Evolutionary conservation across 2,113 vertebrate genomes (phyloP).

Genomic region (Oxyruncus cristatus): DNA sequence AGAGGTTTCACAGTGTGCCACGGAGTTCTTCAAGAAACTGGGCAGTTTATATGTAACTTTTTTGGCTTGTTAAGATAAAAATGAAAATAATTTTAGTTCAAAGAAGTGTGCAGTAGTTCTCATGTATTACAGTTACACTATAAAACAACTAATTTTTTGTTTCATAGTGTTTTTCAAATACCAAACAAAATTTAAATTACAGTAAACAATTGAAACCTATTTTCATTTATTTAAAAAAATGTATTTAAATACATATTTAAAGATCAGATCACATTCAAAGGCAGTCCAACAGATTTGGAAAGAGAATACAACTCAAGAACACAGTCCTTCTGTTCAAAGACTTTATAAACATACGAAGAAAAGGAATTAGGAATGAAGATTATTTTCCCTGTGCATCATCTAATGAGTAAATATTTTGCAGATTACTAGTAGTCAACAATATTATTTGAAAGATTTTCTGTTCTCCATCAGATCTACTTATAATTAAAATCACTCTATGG

Average conservation of each 20-base stretch:
- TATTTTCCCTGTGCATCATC: neutral
- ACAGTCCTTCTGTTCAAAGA: constrained; percentile 1
- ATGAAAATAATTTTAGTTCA: neutral
- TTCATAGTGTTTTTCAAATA: neutral
- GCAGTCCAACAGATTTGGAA: neutral
- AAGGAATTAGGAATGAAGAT: neutral
- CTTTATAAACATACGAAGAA: neutral
- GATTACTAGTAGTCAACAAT: constrained; percentile 29
- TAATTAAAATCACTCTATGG: constrained; percentile 70
- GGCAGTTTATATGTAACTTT: neutral
- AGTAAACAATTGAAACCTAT: neutral
- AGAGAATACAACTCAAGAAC: neutral
- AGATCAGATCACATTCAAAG: constrained; percentile 1
- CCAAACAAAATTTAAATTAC: neutral
- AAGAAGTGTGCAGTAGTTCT: neutral
- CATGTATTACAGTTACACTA: neutral
- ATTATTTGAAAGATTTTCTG: constrained; percentile 50
- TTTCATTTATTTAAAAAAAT: neutral
- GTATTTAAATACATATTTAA: neutral
- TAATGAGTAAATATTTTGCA: constrained; percentile 37
- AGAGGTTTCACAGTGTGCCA: neutral
- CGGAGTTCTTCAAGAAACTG: neutral
- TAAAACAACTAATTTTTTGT: neutral
- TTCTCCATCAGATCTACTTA: constrained; percentile 75
- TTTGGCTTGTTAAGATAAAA: neutral